Conservation (phyloP, 23 tunicate genomes). For the Phallusia fumigata region DNA sequence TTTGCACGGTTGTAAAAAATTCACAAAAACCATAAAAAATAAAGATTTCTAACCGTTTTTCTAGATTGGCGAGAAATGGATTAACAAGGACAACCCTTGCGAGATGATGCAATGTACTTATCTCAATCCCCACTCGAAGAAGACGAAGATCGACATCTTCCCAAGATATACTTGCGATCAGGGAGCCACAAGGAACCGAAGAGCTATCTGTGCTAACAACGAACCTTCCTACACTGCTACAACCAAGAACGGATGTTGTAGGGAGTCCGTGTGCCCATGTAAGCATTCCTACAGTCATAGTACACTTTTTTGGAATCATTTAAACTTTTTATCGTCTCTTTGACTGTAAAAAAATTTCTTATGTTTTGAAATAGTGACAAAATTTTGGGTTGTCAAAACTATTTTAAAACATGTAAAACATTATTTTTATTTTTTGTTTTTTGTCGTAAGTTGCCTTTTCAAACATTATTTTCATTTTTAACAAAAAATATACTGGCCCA, state of each 20-base stretch:
- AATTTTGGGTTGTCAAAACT: neutral
- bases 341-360: neutral
- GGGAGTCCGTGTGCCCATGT: conserved; percentile 73
- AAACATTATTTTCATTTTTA: no score
- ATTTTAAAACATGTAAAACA: no score
- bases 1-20: neutral
- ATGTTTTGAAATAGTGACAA: neutral
- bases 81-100: conserved; percentile 52
- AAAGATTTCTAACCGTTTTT: neutral
- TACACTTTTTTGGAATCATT: no score
- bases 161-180: conserved; percentile 32
- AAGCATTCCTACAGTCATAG: neutral
- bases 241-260: conserved; percentile 58
- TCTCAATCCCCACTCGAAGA: conserved; percentile 19
- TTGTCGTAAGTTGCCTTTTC: no score
- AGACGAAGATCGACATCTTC: conserved; percentile 49
- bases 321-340: neutral
- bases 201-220: conserved; percentile 36
- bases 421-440: neutral
- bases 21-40: neutral
- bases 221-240: conserved; percentile 43
- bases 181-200: neutral
- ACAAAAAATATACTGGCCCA: no score
- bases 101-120: conserved; percentile 61
- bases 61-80: conserved; percentile 49